Evolutionary conservation across 2,888 invertebrate species (phyloP), one percentile per base, ranked within the genome.

Genomic region (Helobdella robusta): DNA sequence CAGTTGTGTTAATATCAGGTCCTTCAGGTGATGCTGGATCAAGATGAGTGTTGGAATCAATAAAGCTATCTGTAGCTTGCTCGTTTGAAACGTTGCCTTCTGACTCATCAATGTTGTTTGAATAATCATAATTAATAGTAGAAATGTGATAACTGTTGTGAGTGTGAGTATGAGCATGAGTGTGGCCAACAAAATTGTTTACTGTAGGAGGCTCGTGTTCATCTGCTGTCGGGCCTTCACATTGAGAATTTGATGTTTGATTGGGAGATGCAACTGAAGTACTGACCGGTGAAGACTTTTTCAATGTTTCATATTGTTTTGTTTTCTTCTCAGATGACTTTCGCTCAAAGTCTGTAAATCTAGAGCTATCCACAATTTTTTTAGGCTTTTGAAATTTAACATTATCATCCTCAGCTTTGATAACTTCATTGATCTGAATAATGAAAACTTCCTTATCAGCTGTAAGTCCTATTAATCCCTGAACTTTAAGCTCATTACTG

Each of bases 391-490:
- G 8, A 11, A 23, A 6, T 20, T 35, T 35, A 35, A 5, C 18
- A 23, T 1, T 50, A 20, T 23, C 15, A 11, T 23, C 32, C 2
- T 62, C 62, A 6, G 62, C 62, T 30, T 50, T 62, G 8, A 62
- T 23, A 18, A 62, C 50, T n/a, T 62, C 62, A 30, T 62, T 62
- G 23, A 62, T 50, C 25, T 62, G 62, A 30, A 62, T 62, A 11
- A 62, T 62, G 32, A 32, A 48, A 18, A 62, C 62, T 11, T 62
- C 48, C 34, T 62, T 62, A 50, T 62, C 62, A 20, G 44, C 62
- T 2, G 62, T 62, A 18, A 62, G 34, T 15, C 62, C 62, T 15
- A 62, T 62, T 18, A 62, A 50, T 20, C 62, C 62, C 34, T 62
- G 62, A 30, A 62, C 62, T 25, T 62, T 62, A n/a, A 62, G 25